A percentile compares a stretch with the other conserved stretches of the same genome.
Evolutionary conservation across 2,113 vertebrate genomes (phyloP).

Genomic region (Spilogale gracilis): DNA sequence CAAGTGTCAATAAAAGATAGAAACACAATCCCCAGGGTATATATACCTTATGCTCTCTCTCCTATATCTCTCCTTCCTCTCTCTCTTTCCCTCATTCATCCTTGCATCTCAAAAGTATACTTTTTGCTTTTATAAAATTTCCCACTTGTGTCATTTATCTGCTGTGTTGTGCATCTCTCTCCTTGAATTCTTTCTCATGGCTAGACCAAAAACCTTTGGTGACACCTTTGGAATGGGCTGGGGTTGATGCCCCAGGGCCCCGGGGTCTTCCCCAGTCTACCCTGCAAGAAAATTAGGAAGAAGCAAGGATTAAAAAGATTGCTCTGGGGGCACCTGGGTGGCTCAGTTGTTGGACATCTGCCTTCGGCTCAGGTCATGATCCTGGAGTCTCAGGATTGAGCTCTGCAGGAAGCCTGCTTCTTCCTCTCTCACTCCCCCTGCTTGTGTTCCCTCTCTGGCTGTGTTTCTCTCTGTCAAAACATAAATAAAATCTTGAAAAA

Average conservation of each 20-base stretch:
- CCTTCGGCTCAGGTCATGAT: no score
- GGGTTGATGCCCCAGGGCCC: background rate
- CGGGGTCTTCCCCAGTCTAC: background rate
- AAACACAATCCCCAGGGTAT: background rate
- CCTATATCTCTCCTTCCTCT: background rate
- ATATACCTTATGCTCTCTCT: background rate
- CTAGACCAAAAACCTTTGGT: background rate
- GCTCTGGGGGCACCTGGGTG: no score
- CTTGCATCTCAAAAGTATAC: background rate
- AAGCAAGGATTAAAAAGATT: background rate
- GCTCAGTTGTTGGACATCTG: no score
- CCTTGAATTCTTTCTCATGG: background rate
- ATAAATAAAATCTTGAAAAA: no score
- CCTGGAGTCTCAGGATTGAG: no score
- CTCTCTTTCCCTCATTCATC: background rate
- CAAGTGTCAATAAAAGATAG: background rate
- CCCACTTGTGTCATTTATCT: background rate
- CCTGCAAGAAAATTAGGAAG: background rate
- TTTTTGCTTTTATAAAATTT: background rate
- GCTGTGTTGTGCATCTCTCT: background rate
- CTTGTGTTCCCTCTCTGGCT: no score
- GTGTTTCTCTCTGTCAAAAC: no score
- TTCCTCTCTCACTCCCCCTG: no score
- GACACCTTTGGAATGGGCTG: background rate
- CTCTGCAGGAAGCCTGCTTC: no score